phyloP scores from a whole-genome alignment of 2,797 vertebrate genomes.

The Gila robusta region DNA sequence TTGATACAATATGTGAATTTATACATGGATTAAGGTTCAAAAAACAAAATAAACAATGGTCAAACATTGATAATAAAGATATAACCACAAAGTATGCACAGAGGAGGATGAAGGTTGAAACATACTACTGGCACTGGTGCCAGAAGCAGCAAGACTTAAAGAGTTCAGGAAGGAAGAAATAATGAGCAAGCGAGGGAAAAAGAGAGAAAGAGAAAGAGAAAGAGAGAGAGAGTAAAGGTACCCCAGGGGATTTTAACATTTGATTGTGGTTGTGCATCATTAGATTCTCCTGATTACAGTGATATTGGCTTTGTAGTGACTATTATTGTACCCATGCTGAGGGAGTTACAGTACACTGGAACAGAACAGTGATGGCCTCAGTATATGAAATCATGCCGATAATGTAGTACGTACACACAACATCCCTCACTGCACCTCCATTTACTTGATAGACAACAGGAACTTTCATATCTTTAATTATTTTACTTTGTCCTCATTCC shows the following conservation, averaged over 20 bases:
- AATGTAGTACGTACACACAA: background rate
- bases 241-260: constrained; percentile 52
- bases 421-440: background rate
- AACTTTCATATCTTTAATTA: background rate
- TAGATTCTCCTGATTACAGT: constrained; percentile 44
- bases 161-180: constrained; percentile 7
- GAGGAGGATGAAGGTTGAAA: background rate
- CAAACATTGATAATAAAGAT: constrained; percentile 25
- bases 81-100: background rate
- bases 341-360: background rate
- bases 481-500: background rate
- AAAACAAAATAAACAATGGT: constrained; percentile 50
- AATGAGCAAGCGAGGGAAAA: constrained; percentile 1
- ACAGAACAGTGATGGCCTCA: background rate
- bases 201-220: background rate
- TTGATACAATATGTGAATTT: background rate
- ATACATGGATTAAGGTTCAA: constrained; percentile 24
- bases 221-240: constrained; percentile 27
- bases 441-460: background rate
- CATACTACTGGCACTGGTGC: background rate
- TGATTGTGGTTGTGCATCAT: constrained; percentile 62
- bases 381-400: background rate
- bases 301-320: constrained; percentile 31
- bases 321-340: constrained; percentile 40
- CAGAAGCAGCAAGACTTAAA: constrained; percentile 5